phyloP scores from a whole-genome alignment of 2,797 vertebrate species.

The Oreochromis mossambicus region DNA sequence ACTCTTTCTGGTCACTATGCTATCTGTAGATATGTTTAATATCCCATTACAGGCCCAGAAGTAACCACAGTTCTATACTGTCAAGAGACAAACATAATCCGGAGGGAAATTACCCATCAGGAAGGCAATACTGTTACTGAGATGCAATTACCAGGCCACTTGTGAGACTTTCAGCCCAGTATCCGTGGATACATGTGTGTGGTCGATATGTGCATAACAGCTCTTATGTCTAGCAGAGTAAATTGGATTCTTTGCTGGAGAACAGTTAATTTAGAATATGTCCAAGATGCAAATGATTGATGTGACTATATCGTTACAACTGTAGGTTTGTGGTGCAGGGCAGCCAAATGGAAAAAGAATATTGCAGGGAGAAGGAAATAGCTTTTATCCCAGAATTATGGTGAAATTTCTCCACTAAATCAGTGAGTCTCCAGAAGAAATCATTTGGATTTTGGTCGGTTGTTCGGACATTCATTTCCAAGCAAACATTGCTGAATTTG shows the following conservation, averaged over 20 bases:
- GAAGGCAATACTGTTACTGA: slow-evolving; percentile 79
- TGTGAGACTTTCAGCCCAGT: slow-evolving; percentile 69
- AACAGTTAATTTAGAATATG: slow-evolving; percentile 78
- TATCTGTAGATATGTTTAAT: slow-evolving; percentile 77
- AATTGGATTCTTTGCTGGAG: slow-evolving; percentile 75
- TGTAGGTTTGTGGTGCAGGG: slow-evolving; percentile 43
- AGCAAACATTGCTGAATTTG: slow-evolving; percentile 29
- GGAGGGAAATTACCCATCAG: slow-evolving; percentile 81
- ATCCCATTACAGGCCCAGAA: slow-evolving; percentile 74
- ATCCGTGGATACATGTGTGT: slow-evolving; percentile 60
- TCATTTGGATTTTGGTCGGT: slow-evolving; percentile 1
- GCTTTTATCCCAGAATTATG: slow-evolving; percentile 36
- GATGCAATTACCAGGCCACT: slow-evolving; percentile 81
- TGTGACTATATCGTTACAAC: slow-evolving; percentile 62
- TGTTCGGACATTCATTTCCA: slow-evolving; percentile 33
- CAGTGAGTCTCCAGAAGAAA: background rate
- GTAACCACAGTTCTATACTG: slow-evolving; percentile 73
- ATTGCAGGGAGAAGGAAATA: slow-evolving; percentile 8
- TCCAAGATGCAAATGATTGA: slow-evolving; percentile 78
- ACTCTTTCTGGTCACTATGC: slow-evolving; percentile 62
- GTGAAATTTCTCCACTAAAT: slow-evolving; percentile 5
- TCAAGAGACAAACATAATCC: slow-evolving; percentile 80
- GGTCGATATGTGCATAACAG: slow-evolving; percentile 72
- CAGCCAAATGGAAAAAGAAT: slow-evolving; percentile 25
- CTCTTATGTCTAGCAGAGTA: slow-evolving; percentile 72